phyloP scores from a whole-genome alignment of 2,888 invertebrate species.

The Drosophila eohydei region DNA sequence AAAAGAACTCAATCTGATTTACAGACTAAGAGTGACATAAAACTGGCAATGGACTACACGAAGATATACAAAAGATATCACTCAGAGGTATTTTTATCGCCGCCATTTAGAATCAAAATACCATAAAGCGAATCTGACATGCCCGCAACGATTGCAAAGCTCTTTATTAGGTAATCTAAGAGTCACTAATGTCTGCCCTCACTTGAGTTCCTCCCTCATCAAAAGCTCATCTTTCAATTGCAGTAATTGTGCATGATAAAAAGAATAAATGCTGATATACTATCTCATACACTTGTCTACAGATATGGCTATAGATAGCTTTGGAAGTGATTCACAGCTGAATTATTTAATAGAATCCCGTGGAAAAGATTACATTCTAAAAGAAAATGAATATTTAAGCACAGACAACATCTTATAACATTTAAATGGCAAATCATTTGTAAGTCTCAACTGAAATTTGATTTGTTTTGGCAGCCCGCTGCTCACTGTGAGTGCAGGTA shows the following conservation, averaged over 20 bases:
- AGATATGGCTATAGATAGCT: background rate
- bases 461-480: background rate
- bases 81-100: background rate
- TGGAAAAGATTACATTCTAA: too few species aligned
- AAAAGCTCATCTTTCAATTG: conserved; percentile 31
- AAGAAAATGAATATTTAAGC: too few species aligned
- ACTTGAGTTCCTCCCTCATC: background rate
- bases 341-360: conserved; percentile 9
- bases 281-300: background rate
- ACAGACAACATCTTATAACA: too few species aligned
- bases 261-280: background rate
- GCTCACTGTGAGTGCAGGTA: conserved; percentile 11
- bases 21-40: background rate
- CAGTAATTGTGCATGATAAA: conserved; percentile 20
- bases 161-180: too few species aligned
- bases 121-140: background rate
- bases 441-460: background rate
- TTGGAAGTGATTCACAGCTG: conserved; percentile 3
- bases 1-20: background rate
- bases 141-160: too few species aligned
- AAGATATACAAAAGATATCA: background rate
- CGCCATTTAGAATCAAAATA: background rate
- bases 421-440: too few species aligned
- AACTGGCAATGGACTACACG: background rate
- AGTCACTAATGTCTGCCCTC: background rate